phyloP scores from a whole-genome alignment of 2,797 vertebrate genomes.

The Adelosebastes latens region DNA sequence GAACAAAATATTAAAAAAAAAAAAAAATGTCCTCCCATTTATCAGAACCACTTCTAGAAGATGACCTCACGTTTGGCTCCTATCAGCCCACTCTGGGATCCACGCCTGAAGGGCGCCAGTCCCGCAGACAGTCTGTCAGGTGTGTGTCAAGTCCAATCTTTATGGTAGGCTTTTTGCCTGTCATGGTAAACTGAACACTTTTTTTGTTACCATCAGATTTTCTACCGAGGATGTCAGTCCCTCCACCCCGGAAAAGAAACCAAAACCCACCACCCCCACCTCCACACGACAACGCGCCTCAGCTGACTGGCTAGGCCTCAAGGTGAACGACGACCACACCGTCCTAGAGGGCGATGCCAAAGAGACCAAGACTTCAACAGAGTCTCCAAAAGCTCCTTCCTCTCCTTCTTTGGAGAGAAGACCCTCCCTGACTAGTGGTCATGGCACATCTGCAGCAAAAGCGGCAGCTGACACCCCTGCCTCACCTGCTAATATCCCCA shows the following conservation, averaged over 20 bases:
- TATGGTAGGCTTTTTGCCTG: neutral
- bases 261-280: constrained; percentile 64
- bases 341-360: constrained; percentile 37
- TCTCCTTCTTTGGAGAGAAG: constrained; percentile 51
- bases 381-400: constrained; percentile 33
- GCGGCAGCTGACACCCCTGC: neutral
- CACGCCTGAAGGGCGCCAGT: constrained; percentile 78
- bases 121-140: constrained; percentile 86
- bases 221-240: constrained; percentile 81
- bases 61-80: constrained; percentile 87
- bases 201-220: constrained; percentile 78
- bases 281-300: constrained; percentile 59
- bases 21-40: neutral
- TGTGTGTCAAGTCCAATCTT: neutral
- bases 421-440: constrained; percentile 25
- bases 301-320: constrained; percentile 89
- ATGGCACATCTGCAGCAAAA: constrained; percentile 44
- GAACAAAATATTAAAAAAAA: neutral
- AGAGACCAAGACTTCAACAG: constrained; percentile 2
- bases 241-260: constrained; percentile 73
- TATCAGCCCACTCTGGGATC: constrained; percentile 88
- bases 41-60: constrained; percentile 74
- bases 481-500: constrained; percentile 7
- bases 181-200: neutral
- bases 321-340: constrained; percentile 68